A percentile compares a stretch with the other conserved stretches of the same genome.
phyloP scores from a whole-genome alignment of 2,113 vertebrate species.

The Nansenia antarctica region DNA sequence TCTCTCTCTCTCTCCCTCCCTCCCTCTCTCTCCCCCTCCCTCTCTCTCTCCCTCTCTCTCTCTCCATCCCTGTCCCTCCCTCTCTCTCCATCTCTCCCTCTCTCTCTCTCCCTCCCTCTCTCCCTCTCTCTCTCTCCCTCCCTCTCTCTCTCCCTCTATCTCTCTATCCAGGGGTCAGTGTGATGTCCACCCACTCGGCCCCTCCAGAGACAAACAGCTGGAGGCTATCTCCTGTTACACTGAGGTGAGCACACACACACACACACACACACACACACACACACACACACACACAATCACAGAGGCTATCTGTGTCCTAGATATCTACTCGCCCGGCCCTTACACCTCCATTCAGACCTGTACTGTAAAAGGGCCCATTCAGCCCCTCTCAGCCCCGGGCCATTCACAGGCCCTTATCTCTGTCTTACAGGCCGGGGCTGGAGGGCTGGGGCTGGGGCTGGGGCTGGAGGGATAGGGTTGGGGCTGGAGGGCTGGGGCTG shows the following conservation, averaged over 20 bases:
- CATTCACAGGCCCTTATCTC: too few relatives aligned
- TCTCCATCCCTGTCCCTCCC: not conserved
- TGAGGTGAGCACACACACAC: slow-evolving; percentile 11
- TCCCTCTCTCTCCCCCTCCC: not conserved
- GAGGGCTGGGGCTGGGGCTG: too few relatives aligned
- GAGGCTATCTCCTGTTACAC: slow-evolving; percentile 9
- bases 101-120: not conserved
- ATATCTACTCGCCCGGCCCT: too few relatives aligned
- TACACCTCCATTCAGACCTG: too few relatives aligned
- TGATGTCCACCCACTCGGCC: slow-evolving; percentile 8
- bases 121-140: not conserved
- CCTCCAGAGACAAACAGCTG: not conserved
- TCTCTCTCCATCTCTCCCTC: not conserved
- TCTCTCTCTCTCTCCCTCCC: not conserved
- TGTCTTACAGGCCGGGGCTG: too few relatives aligned
- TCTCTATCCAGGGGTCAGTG: slow-evolving; percentile 17
- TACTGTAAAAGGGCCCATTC: too few relatives aligned
- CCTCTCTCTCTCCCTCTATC: not conserved
- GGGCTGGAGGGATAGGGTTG: too few relatives aligned
- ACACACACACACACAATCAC: too few relatives aligned
- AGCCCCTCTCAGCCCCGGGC: too few relatives aligned
- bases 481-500: too few relatives aligned
- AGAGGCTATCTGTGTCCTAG: too few relatives aligned
- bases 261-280: not conserved
- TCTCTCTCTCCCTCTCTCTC: not conserved